These are phyloP conservation scores for Trigoniulus corallinus DNA, from an alignment of 1,140 invertebrate genomes.

Conservation along the genomic window DNA sequence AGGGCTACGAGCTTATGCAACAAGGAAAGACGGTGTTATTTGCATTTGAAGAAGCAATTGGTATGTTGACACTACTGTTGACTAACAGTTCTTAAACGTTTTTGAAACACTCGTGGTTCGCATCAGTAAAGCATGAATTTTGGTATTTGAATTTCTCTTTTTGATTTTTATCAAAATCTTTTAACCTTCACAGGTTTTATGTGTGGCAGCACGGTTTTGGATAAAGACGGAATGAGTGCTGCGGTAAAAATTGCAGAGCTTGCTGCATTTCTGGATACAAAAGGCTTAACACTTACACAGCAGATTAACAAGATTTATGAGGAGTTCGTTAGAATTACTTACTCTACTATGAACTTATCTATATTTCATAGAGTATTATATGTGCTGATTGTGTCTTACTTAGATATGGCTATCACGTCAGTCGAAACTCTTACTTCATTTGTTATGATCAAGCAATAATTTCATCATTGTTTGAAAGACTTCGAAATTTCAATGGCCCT, in stretches of 20 bases:
- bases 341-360: too few relatives aligned
- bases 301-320: slow-evolving; percentile 66
- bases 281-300: slow-evolving; percentile 45
- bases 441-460: slow-evolving; percentile 58
- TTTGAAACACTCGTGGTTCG: neutral
- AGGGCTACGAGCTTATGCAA: slow-evolving; percentile 48
- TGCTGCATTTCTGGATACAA: slow-evolving; percentile 48
- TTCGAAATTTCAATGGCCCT: slow-evolving; percentile 53
- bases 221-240: slow-evolving; percentile 91
- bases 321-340: too few relatives aligned
- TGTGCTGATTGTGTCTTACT: slow-evolving; percentile 6
- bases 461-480: slow-evolving; percentile 56
- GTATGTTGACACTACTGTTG: slow-evolving; percentile 17
- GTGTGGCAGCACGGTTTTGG: slow-evolving; percentile 67
- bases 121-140: neutral
- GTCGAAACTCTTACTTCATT: slow-evolving; percentile 73
- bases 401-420: slow-evolving; percentile 67
- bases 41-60: slow-evolving; percentile 70
- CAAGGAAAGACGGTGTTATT: slow-evolving; percentile 64
- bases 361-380: too few relatives aligned
- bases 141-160: neutral
- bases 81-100: too few relatives aligned
- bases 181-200: slow-evolving; percentile 54
- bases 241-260: slow-evolving; percentile 61
- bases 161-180: neutral